A percentile compares a stretch with the other conserved stretches of the same genome.
Conservation (phyloP, 2,113 vertebrate species). For the Scomber japonicus region DNA sequence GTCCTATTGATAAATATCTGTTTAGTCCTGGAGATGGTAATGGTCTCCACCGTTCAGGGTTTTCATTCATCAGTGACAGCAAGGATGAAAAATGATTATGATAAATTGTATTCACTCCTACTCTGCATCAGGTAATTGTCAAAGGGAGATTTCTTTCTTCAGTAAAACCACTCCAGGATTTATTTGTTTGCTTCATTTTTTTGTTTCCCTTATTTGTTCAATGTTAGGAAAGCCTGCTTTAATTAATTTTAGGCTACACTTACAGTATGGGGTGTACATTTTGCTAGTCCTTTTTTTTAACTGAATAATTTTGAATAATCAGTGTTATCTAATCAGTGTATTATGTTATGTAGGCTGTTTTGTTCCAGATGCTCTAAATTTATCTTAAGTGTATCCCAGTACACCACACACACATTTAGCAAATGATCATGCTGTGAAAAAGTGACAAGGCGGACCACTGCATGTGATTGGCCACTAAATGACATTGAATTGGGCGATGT, state of each 20-base stretch:
- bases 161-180: not conserved
- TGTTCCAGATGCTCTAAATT: not conserved
- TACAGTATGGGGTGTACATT: not conserved
- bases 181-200: not conserved
- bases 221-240: not conserved
- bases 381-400: not conserved
- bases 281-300: not conserved
- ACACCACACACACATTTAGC: not conserved
- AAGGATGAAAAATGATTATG: not conserved
- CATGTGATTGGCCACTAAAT: not conserved
- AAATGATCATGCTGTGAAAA: not conserved
- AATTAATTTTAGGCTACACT: not conserved
- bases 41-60: slow-evolving; percentile 2
- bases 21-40: slow-evolving; percentile 12
- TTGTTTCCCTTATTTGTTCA: not conserved
- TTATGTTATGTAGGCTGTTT: not conserved
- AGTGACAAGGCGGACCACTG: not conserved
- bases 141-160: not conserved
- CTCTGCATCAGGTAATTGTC: not conserved
- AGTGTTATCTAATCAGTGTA: not conserved
- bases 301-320: slow-evolving; percentile 4
- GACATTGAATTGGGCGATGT: not conserved
- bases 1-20: slow-evolving; percentile 21
- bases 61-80: slow-evolving; percentile 13
- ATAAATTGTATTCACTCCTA: not conserved